Base-by-base conservation (phyloP, 1,140 invertebrate species). In the Drosophila cardini region DNA sequence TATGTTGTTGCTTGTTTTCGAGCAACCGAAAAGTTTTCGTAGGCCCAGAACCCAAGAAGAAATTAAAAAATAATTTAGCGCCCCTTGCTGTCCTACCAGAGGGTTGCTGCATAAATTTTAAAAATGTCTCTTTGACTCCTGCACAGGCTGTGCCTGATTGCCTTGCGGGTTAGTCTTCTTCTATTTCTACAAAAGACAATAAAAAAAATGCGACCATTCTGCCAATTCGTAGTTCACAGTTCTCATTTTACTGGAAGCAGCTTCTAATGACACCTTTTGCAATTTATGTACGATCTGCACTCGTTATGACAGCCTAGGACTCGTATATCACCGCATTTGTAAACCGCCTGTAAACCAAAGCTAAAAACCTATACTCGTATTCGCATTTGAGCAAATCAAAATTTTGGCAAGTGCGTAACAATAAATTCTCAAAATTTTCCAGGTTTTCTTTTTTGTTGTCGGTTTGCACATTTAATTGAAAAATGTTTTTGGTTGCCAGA, bases 11-110 rank as follows among this genome's bases (percentile, higher is more conserved):
- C 79, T 87, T 87, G 83, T 87, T 87, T 68, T 77, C 84, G 69
- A 42, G 56, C 63, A 70, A 76, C 2, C 55, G n/a, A 52, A 82
- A 87, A 87, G 71, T 86, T 83, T 87, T 79, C 72, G 72, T 83
- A 72, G 72, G 62, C 64, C 43, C 46, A 43, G 42, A 52, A 38
- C 63, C 48, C 57, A 46, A 21, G 42, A 32, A 63, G 84, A 87
- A 87, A 87, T 87, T 87, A 87, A 89, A 87, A 87, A 87, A 87
- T 87, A 87, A 87, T 87, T 87, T 87, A 87, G 79, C 75, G 58
- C 62, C 61, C 50, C 13, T 52, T 53, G 58, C 76, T 67, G 64
- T 56, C 63, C 32, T 5, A 18, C 57, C 52, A 61, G 64, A 83
- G 83, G 82, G 79, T 81, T 68, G 76, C 15, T 80, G 83, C 83